Percentiles rank a stretch among this genome's conserved stretches.
Conservation (phyloP, 1,140 invertebrate genomes). For the Aphelinus atriplicis region DNA sequence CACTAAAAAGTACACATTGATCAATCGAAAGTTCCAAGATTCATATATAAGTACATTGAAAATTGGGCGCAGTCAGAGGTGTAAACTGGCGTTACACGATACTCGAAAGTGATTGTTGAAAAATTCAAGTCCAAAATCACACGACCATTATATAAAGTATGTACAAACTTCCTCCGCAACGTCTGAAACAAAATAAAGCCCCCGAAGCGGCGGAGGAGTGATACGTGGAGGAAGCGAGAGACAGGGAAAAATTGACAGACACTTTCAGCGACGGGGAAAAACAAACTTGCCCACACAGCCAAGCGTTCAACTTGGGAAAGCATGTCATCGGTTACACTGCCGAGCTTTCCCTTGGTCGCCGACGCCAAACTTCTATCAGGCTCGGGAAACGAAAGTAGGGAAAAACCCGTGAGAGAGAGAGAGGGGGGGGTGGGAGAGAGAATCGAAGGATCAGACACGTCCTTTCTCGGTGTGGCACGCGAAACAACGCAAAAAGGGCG, state of each 20-base stretch:
- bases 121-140: not conserved
- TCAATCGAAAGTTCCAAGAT: too few relatives aligned
- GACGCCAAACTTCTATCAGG: not conserved
- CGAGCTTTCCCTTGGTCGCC: not conserved
- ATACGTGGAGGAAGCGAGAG: not conserved
- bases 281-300: slow-evolving; percentile 1
- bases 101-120: not conserved
- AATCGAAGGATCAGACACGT: slow-evolving; percentile 28
- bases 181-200: not conserved
- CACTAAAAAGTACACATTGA: too few relatives aligned
- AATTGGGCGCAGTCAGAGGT: not conserved
- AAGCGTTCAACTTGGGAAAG: slow-evolving; percentile 13
- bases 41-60: too few relatives aligned
- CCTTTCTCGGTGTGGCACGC: slow-evolving; percentile 13
- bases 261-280: slow-evolving; percentile 14
- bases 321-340: slow-evolving; percentile 21
- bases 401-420: slow-evolving; percentile 4
- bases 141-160: not conserved
- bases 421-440: slow-evolving; percentile 15
- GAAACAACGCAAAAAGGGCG: slow-evolving; percentile 40
- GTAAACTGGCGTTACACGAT: not conserved
- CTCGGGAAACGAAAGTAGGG: not conserved
- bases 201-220: not conserved
- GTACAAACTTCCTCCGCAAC: not conserved
- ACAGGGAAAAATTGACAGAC: not conserved